These are phyloP conservation scores for Nixonia krombeini DNA, from an alignment of 1,140 invertebrate species.

Conservation along the genomic window DNA sequence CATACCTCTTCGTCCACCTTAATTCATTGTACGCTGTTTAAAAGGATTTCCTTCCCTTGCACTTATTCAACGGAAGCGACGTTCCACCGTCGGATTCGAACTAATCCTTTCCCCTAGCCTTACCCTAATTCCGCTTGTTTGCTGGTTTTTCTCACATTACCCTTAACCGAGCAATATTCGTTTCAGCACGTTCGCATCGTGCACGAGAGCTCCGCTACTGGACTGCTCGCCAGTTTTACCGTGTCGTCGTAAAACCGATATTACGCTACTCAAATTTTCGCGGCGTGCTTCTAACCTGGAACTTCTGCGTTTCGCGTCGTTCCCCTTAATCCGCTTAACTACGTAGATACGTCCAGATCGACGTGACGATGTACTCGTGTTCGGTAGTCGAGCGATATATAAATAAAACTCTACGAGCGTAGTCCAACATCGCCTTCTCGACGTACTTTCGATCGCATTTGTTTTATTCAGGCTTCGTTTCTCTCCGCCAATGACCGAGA, in stretches of 20 bases:
- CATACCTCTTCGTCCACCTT: too few species aligned
- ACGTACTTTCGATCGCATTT: too few species aligned
- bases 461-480: neutral
- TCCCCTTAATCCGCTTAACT: conserved; percentile 44
- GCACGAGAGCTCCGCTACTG: conserved; percentile 6
- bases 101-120: conserved; percentile 25
- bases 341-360: conserved; percentile 19
- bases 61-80: too few species aligned
- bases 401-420: too few species aligned
- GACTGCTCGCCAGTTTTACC: conserved; percentile 41
- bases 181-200: conserved; percentile 34
- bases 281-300: conserved; percentile 34
- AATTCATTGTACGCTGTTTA: too few species aligned
- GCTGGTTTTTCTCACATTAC: conserved; percentile 23
- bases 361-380: conserved; percentile 16
- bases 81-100: too few species aligned
- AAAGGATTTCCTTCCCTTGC: too few species aligned
- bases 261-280: conserved; percentile 44
- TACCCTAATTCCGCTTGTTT: conserved; percentile 24
- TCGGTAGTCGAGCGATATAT: neutral
- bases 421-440: too few species aligned
- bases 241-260: conserved; percentile 41
- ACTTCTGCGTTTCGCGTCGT: conserved; percentile 31
- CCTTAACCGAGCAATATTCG: conserved; percentile 28
- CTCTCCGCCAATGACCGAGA: too few species aligned